Conservation (phyloP, 2,888 invertebrate genomes). For the Chrysolina oricalcia region DNA sequence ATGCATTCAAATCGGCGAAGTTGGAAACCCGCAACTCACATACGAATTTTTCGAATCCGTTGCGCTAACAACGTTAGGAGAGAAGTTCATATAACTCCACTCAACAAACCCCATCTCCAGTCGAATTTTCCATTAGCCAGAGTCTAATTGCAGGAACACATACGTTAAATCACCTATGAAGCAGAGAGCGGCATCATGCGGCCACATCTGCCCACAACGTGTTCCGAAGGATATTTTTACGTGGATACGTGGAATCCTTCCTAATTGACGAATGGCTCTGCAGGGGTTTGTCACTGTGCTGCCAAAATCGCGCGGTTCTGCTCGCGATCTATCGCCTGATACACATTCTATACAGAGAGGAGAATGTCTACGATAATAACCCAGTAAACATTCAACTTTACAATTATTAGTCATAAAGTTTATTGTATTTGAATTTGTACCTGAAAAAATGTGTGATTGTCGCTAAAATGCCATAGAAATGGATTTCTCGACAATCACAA, state of each 20-base stretch:
- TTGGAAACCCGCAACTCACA: not conserved
- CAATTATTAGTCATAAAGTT: no score
- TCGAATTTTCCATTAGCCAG: slow-evolving; percentile 47
- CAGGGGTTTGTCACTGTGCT: slow-evolving; percentile 57
- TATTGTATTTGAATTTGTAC: no score
- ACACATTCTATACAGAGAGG: no score
- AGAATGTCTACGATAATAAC: no score
- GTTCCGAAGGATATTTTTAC: slow-evolving; percentile 58
- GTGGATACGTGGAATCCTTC: slow-evolving; percentile 57
- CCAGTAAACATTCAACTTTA: no score
- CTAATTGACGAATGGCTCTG: slow-evolving; percentile 68
- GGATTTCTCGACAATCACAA: no score
- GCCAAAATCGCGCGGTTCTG: slow-evolving; percentile 32
- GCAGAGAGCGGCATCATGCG: slow-evolving; percentile 48
- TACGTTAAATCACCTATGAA: slow-evolving; percentile 62
- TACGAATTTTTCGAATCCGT: not conserved
- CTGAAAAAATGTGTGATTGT: no score
- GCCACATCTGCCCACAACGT: slow-evolving; percentile 61
- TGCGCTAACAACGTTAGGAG: not conserved
- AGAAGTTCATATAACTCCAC: slow-evolving; percentile 4
- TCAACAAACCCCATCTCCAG: slow-evolving; percentile 9
- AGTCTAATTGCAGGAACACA: slow-evolving; percentile 51
- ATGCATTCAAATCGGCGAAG: not conserved
- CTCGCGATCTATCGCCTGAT: slow-evolving; percentile 10
- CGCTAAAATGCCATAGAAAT: no score